phyloP scores from a whole-genome alignment of 2,888 invertebrate species.

The Auanema sp. region DNA sequence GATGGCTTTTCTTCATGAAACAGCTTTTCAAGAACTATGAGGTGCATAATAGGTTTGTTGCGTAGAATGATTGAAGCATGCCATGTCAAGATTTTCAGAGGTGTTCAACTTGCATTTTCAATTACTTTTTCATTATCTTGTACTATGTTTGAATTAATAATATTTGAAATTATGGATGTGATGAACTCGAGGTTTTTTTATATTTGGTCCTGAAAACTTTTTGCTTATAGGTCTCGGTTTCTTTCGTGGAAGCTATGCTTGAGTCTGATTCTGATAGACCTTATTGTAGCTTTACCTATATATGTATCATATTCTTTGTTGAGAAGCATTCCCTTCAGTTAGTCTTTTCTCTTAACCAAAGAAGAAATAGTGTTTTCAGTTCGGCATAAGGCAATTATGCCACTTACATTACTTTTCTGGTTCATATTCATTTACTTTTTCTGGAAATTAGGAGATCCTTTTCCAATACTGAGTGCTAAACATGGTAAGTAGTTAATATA shows the following conservation, averaged over 20 bases:
- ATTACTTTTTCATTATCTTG: slow-evolving; percentile 93
- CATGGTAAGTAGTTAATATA: slow-evolving; percentile 73
- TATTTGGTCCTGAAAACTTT: no score
- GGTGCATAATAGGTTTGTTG: slow-evolving; percentile 35
- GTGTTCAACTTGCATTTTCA: slow-evolving; percentile 93
- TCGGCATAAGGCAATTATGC: slow-evolving; percentile 72
- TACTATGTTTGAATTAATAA: slow-evolving; percentile 97
- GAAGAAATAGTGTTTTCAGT: slow-evolving; percentile 39
- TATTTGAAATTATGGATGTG: slow-evolving; percentile 95
- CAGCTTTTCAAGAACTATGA: slow-evolving; percentile 68
- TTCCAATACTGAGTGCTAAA: slow-evolving; percentile 92
- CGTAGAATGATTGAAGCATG: not conserved
- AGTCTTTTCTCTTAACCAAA: slow-evolving; percentile 9
- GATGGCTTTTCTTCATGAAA: slow-evolving; percentile 97
- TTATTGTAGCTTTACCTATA: slow-evolving; percentile 92
- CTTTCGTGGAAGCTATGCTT: slow-evolving; percentile 93
- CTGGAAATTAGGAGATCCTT: slow-evolving; percentile 98
- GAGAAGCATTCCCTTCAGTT: slow-evolving; percentile 15
- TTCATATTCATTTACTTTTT: slow-evolving; percentile 89
- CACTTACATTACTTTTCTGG: slow-evolving; percentile 83
- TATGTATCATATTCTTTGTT: slow-evolving; percentile 77
- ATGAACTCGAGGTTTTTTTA: slow-evolving; percentile 79
- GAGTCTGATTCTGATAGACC: slow-evolving; percentile 85
- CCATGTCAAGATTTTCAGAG: slow-evolving; percentile 66
- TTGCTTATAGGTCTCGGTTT: slow-evolving; percentile 77